Base-by-base conservation (phyloP, 2,797 vertebrate species). In the Xiphophorus birchmanni region DNA sequence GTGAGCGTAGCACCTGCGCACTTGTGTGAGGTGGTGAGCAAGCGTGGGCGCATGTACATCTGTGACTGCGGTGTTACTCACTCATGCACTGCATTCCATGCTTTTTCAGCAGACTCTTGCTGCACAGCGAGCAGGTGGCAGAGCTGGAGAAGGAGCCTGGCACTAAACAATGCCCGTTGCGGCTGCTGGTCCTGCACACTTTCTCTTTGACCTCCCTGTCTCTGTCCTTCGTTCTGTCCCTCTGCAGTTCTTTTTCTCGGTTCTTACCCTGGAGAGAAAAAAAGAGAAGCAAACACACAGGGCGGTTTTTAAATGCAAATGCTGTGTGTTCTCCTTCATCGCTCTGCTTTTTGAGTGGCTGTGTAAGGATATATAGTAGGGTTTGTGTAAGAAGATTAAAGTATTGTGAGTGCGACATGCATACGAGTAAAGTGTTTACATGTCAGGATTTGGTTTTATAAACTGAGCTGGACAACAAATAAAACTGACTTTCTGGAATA, bases 61-160 rank as follows among this genome's bases (percentile, higher is more conserved):
- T 84, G 92, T 83, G 83, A 37, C 78, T 83, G 87, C 82, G 79
- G 87, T 23, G 63, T 76, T 96, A 98, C 98, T 99, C 96, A 99
- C 98, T 96, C 88, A 95, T 95, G 93, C 97, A 98, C 93, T 97
- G 97, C 93, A 97, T 95, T 91, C 96, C 96, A 92, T 96, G 95
- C 96, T 96, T 96, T 92, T 94, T 96, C 94, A 94, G 95, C 92
- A 97, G 95, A 45, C 95, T 94, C 88, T 97, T 97, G 95, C 96
- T 94, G 88, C 98, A 99, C 90, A 98, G 91, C 1, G 98, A 97
- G 91, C 97, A 99, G 89, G 93, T 97, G 91, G 97, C 95, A 80
- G 95, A 96, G 86, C 94, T 96, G 87, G 95, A 96, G 92, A 97
- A 96, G 73, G 93, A 94, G 52, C 97, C 97, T 1, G 89, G 96